phyloP scores from a whole-genome alignment of 2,888 invertebrate genomes.

The Parascotia fuliginaria region DNA sequence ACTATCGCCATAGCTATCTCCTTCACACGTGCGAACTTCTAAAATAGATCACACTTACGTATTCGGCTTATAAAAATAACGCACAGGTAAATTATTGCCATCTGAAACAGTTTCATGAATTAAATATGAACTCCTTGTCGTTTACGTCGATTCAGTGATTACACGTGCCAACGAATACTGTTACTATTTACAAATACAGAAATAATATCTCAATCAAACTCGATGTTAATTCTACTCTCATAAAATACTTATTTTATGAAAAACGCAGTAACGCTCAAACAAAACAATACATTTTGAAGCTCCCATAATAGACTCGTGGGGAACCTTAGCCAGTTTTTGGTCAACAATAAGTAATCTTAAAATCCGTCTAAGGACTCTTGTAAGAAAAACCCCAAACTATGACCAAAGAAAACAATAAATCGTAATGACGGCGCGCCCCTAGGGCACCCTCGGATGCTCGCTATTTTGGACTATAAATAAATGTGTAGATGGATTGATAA shows the following conservation, averaged over 20 bases:
- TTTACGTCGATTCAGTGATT: constrained; percentile 8
- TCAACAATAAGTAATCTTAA: constrained; percentile 64
- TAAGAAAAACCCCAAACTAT: constrained; percentile 69
- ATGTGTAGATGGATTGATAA: constrained; percentile 86
- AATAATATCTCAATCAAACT: constrained; percentile 22
- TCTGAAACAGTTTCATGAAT: constrained; percentile 17
- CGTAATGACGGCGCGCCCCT: constrained; percentile 79
- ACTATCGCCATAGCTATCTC: constrained; percentile 29
- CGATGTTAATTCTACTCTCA: constrained; percentile 20
- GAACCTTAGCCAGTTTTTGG: constrained; percentile 51
- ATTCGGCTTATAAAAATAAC: constrained; percentile 57
- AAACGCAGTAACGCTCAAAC: constrained; percentile 15
- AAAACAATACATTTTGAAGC: constrained; percentile 37
- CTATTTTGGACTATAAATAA: constrained; percentile 85
- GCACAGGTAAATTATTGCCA: constrained; percentile 48
- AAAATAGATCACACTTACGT: constrained; percentile 59
- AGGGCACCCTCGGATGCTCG: constrained; percentile 81
- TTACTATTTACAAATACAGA: constrained; percentile 15
- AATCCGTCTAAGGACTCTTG: constrained; percentile 65
- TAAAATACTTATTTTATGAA: constrained; percentile 29
- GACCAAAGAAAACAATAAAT: constrained; percentile 85
- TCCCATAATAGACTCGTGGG: constrained; percentile 50
- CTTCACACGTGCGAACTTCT: constrained; percentile 67
- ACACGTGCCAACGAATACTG: constrained; percentile 7
- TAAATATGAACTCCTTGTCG: constrained; percentile 11